Evolutionary conservation across 1,140 invertebrate species (phyloP).

Genomic region (Diachasmimorpha longicaudata): DNA sequence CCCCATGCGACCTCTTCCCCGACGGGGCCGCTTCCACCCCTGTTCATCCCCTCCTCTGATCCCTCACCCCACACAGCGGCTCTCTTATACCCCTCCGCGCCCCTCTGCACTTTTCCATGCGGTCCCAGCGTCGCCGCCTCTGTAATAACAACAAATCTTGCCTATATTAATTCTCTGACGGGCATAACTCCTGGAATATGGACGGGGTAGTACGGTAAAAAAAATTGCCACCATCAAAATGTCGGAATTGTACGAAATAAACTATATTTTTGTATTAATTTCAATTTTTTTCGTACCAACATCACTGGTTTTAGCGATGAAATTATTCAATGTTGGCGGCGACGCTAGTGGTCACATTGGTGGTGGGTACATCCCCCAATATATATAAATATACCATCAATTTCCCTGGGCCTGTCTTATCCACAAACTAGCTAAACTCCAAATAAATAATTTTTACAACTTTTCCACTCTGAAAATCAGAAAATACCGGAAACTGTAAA

Average conservation of each 20-base stretch:
- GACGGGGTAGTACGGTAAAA: neutral
- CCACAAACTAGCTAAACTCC: too few relatives aligned
- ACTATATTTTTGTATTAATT: neutral
- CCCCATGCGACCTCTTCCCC: conserved; percentile 16
- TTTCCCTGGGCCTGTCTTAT: too few relatives aligned
- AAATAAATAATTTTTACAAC: too few relatives aligned
- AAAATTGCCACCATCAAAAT: conserved; percentile 21
- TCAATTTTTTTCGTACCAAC: too few relatives aligned
- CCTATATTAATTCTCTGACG: conserved; percentile 62
- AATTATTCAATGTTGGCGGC: too few relatives aligned
- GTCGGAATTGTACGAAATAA: conserved; percentile 19
- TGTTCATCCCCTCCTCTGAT: conserved; percentile 13
- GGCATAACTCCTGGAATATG: conserved; percentile 51
- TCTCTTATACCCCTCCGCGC: neutral
- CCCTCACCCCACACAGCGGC: conserved; percentile 19
- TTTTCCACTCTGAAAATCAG: too few relatives aligned
- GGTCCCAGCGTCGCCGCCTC: conserved; percentile 36
- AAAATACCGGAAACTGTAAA: too few relatives aligned
- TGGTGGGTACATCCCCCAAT: too few relatives aligned
- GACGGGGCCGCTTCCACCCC: conserved; percentile 16
- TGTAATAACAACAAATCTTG: conserved; percentile 63
- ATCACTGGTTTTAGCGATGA: too few relatives aligned
- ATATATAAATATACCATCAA: too few relatives aligned
- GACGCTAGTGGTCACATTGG: too few relatives aligned
- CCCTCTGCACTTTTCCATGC: neutral